Conservation (phyloP, 2,113 vertebrate species). For the Circaetus cinerascens region DNA sequence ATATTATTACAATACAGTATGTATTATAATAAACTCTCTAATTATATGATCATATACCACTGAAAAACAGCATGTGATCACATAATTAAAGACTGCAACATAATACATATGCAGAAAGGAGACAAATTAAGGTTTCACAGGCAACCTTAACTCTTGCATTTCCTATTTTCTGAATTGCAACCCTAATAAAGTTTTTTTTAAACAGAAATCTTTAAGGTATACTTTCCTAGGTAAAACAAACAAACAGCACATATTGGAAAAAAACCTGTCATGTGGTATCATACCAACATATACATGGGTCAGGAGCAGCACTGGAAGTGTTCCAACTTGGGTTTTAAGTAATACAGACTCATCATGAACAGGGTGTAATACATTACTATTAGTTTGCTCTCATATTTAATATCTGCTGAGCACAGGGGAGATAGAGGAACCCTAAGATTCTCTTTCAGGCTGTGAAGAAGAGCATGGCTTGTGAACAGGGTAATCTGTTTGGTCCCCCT, state of each 20-base stretch:
- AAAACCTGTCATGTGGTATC: background rate
- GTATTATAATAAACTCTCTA: slow-evolving; percentile 53
- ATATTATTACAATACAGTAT: slow-evolving; percentile 36
- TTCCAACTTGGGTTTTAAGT: background rate
- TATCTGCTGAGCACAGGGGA: background rate
- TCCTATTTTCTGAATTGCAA: slow-evolving; percentile 29
- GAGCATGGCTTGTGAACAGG: background rate
- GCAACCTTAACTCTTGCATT: slow-evolving; percentile 53
- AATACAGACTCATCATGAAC: background rate
- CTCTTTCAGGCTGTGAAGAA: background rate
- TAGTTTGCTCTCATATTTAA: background rate
- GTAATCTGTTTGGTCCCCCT: background rate
- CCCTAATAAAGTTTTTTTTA: background rate
- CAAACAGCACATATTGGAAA: background rate
- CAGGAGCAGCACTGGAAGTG: background rate
- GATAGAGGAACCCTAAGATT: background rate
- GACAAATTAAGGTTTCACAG: slow-evolving; percentile 44
- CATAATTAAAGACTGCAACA: slow-evolving; percentile 60
- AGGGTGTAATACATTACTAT: background rate
- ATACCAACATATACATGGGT: background rate
- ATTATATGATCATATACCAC: slow-evolving; percentile 49
- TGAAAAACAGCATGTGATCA: slow-evolving; percentile 65
- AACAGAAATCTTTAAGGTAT: background rate
- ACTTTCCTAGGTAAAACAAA: background rate
- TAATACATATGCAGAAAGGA: slow-evolving; percentile 56